Base-by-base conservation (phyloP, 2,113 vertebrate species). In the Eulemur macaco region DNA sequence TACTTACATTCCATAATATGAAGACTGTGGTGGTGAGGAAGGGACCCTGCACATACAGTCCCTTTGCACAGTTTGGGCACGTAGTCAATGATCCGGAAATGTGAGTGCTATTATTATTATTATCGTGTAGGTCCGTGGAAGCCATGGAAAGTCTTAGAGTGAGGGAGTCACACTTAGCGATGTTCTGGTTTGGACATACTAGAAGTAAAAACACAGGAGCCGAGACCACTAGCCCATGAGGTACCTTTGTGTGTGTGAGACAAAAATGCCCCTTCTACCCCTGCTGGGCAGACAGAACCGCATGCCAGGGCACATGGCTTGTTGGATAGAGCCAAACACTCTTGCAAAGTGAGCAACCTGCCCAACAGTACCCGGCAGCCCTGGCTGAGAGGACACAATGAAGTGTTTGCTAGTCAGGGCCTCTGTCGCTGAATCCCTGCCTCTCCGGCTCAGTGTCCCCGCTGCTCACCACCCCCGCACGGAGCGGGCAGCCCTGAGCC, bases 1-100 rank as follows among this genome's bases (percentile, higher is more conserved):
- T 2, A 6, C 0, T 34, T 31, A 4, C 8, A 2, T 60, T 76
- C 54, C 6, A 0, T 8, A 9, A 52, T 1, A 25, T 45, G 27
- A 68, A 91, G 45, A 56, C 3, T 9, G 37, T 20, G 60, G 50
- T 15, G 13, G 12, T n/a, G 17, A 23, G 47, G 14, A 21, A 63
- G 60, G 54, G 14, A 8, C 31, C 0, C 0, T 9, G 52, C 4
- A 31, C 14, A 15, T 12, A 23, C 27, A 68, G 45, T 8, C 52
- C 58, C 80, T 52, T 1, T 20, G 66, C 58, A 8, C 23, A 25
- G 25, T 21, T 73, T 21, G 18, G 54, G n/a, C 52, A 29, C 7
- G 1, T 1, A 8, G 74, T 8, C 74, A 21, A 13, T 4, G 17
- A 29, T 27, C 37, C 10, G 83, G 37, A 71, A 78, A 71, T 34